phyloP scores from a whole-genome alignment of 1,140 invertebrate genomes.

The Ceratosolen solmsi region DNA sequence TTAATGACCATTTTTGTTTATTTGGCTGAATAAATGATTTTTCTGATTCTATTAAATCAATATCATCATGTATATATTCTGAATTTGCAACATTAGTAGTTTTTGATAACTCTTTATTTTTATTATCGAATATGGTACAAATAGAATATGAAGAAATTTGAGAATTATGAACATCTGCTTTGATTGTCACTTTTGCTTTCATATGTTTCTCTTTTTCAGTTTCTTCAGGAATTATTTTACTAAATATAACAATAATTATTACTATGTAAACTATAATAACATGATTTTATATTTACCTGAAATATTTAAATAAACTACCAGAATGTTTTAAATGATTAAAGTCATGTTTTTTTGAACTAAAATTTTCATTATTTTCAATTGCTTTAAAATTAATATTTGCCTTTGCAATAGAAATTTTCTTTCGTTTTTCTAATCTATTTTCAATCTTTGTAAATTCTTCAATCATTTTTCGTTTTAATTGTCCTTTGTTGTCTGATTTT shows the following conservation, averaged over 20 bases:
- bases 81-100: slow-evolving; percentile 30
- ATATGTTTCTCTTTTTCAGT: slow-evolving; percentile 52
- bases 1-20: slow-evolving; percentile 63
- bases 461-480: slow-evolving; percentile 60
- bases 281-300: slow-evolving; percentile 59
- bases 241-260: slow-evolving; percentile 50
- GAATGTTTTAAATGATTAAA: slow-evolving; percentile 51
- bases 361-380: slow-evolving; percentile 40
- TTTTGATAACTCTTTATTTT: neutral
- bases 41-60: slow-evolving; percentile 55
- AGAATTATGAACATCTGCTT: slow-evolving; percentile 62
- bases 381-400: slow-evolving; percentile 52
- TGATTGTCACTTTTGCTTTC: slow-evolving; percentile 58
- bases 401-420: slow-evolving; percentile 59
- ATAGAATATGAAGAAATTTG: slow-evolving; percentile 33
- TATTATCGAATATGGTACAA: slow-evolving; percentile 13
- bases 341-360: slow-evolving; percentile 46
- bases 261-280: slow-evolving; percentile 26
- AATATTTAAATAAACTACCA: slow-evolving; percentile 66
- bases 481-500: slow-evolving; percentile 59
- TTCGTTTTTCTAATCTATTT: slow-evolving; percentile 56
- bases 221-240: slow-evolving; percentile 59
- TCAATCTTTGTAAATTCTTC: slow-evolving; percentile 60
- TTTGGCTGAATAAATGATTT: slow-evolving; percentile 16
- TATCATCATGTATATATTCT: slow-evolving; percentile 53